Base-by-base conservation (phyloP, 2,888 invertebrate genomes). In the Microctonus brassicae region DNA sequence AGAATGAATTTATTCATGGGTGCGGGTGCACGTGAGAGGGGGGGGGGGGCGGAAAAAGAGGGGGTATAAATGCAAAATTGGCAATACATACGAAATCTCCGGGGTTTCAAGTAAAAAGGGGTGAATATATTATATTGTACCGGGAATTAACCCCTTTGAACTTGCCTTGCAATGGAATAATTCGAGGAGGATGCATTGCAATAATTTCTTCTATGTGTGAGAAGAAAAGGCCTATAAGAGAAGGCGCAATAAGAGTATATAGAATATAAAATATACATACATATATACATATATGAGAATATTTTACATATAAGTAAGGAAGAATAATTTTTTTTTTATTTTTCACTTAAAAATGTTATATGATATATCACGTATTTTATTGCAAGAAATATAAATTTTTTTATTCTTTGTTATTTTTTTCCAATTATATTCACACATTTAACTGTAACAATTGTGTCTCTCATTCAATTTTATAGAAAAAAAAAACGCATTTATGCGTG, bases 1-100 rank as follows among this genome's bases (percentile, higher is more conserved):
- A 76, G 79, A 83, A 86, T 85, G 85, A 87, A 87, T 87, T 87
- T 87, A 87, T 87, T 87, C 87, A 87, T 87, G 84, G 84, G 81
- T 80, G 70, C 70, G 76, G 71, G 73, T 66, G 76, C 66, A 71
- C 42, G 65, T 33, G 24, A 17, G 22, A 39, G 26, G 17, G 58
- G 72, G 74, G 22, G 33, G 26, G 17, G 58, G 72, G 74, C 72
- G 73, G 62, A 24, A 74, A 76, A 71, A 71, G 72, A 70, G 69
- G 78, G 83, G 78, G 84, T 84, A 83, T 86, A 87, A 87, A 87
- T 87, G 86, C 87, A 87, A 87, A 87, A 87, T 87, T 87, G 87
- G 84, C 87, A 87, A 87, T 87, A 87, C 87, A 87, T 87, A 87
- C 86, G 86, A 87, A 87, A 87, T 87, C 85, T 86, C 85, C 84